phyloP scores from a whole-genome alignment of 2,888 invertebrate genomes.

The Clunio marinus region DNA sequence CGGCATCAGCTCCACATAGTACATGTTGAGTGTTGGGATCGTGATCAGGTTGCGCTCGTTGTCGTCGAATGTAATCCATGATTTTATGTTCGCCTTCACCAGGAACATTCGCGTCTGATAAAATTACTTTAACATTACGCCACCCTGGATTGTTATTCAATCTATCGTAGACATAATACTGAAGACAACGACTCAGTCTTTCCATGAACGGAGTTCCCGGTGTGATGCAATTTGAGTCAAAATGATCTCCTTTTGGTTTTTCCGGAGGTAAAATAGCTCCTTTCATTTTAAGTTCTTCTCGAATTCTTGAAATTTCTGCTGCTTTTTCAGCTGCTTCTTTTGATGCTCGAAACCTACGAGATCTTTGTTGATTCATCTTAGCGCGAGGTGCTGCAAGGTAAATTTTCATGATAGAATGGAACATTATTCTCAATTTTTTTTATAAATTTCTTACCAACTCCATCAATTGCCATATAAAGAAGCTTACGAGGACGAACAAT shows the following conservation, averaged over 20 bases:
- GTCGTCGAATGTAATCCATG: slow-evolving; percentile 97
- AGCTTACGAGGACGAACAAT: slow-evolving; percentile 90
- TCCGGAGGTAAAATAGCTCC: slow-evolving; percentile 77
- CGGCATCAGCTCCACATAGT: slow-evolving; percentile 96
- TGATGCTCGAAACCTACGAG: slow-evolving; percentile 91
- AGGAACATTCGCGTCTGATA: slow-evolving; percentile 98
- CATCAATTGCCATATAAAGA: slow-evolving; percentile 99
- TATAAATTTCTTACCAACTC: slow-evolving; percentile 56
- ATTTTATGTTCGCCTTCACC: slow-evolving; percentile 99
- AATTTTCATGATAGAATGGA: slow-evolving; percentile 46
- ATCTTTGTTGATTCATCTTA: slow-evolving; percentile 99
- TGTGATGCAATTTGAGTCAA: slow-evolving; percentile 99
- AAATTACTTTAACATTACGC: slow-evolving; percentile 86
- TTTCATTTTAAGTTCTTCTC: slow-evolving; percentile 66
- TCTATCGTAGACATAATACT: slow-evolving; percentile 52
- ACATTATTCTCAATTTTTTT: not conserved
- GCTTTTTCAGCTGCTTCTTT: slow-evolving; percentile 90
- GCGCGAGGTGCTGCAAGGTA: slow-evolving; percentile 88
- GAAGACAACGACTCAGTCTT: slow-evolving; percentile 72
- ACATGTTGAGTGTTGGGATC: slow-evolving; percentile 98
- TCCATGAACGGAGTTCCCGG: slow-evolving; percentile 99
- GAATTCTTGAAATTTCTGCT: slow-evolving; percentile 74
- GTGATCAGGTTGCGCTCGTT: slow-evolving; percentile 90
- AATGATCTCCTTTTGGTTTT: slow-evolving; percentile 88
- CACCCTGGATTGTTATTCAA: slow-evolving; percentile 93